Evolutionary conservation across 64 coral and sea anemone genomes (phyloP).

Genomic region (Catalaphyllia jardinei): DNA sequence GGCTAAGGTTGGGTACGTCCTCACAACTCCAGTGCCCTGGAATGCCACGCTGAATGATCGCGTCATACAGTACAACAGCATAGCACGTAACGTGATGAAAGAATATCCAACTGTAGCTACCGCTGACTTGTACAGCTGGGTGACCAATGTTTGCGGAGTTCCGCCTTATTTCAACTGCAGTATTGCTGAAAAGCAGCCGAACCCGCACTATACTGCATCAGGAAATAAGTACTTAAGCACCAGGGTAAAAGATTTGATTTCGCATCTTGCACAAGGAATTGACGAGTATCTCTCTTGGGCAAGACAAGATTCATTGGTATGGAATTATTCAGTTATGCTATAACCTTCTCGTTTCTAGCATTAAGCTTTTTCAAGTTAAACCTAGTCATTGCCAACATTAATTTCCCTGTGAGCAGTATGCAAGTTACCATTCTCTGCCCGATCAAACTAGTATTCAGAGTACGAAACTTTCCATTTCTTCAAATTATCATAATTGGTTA

Average conservation of each 20-base stretch:
- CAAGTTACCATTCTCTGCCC: too few species aligned
- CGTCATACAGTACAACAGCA: conserved; percentile 57
- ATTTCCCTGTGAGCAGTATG: too few species aligned
- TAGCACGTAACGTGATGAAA: conserved; percentile 62
- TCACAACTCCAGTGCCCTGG: conserved; percentile 81
- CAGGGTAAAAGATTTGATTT: conserved; percentile 45
- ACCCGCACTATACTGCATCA: conserved; percentile 68
- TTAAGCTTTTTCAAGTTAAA: too few species aligned
- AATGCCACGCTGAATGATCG: conserved; percentile 52
- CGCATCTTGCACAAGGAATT: background rate
- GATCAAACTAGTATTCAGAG: too few species aligned
- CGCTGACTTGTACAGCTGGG: conserved; percentile 78
- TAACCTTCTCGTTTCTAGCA: too few species aligned
- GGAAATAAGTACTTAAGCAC: conserved; percentile 74
- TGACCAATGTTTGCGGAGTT: conserved; percentile 59
- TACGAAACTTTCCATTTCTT: too few species aligned
- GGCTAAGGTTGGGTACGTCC: conserved; percentile 64
- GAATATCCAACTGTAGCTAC: conserved; percentile 15
- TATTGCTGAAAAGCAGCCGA: conserved; percentile 64
- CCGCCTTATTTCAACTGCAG: conserved; percentile 78
- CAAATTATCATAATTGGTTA: too few species aligned
- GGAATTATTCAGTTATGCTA: too few species aligned
- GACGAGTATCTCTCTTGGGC: background rate
- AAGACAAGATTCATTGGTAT: background rate
- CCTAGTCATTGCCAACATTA: too few species aligned